Conservation (phyloP, 2,797 vertebrate species). For the Peromyscus nudipes region DNA sequence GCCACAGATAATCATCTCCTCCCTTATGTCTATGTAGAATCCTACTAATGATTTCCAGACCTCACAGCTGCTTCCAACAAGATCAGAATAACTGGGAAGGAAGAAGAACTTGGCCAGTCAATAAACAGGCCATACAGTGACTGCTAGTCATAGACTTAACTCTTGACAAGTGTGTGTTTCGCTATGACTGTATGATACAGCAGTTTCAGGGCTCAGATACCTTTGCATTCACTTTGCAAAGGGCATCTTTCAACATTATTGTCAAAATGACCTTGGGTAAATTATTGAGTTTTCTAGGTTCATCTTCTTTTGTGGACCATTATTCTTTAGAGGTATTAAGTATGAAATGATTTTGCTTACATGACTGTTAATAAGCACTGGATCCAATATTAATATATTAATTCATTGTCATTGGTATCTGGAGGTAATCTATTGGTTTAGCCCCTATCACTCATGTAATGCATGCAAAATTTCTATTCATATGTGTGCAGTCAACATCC, state of each 20-base stretch:
- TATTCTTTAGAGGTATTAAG: background rate
- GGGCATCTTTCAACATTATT: background rate
- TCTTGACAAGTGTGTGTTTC: background rate
- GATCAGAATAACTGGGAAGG: background rate
- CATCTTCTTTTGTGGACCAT: background rate
- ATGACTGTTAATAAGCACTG: background rate
- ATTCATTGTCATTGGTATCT: background rate
- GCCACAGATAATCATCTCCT: background rate
- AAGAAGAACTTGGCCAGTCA: background rate
- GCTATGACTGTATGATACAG: background rate
- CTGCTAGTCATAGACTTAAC: background rate
- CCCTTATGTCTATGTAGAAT: background rate
- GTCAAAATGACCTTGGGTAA: background rate
- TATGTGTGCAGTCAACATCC: background rate
- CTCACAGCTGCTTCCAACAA: background rate
- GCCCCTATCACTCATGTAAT: background rate
- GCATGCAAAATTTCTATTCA: background rate
- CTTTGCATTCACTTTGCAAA: slow-evolving; percentile 7
- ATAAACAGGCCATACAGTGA: background rate
- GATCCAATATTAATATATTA: background rate
- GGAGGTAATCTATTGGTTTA: background rate
- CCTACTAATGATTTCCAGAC: slow-evolving; percentile 38
- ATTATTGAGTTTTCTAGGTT: background rate
- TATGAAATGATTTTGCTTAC: background rate
- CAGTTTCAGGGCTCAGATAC: background rate